These are phyloP conservation scores for Microcaecilia unicolor DNA, from an alignment of 2,797 vertebrate species.

Conservation along the genomic window DNA sequence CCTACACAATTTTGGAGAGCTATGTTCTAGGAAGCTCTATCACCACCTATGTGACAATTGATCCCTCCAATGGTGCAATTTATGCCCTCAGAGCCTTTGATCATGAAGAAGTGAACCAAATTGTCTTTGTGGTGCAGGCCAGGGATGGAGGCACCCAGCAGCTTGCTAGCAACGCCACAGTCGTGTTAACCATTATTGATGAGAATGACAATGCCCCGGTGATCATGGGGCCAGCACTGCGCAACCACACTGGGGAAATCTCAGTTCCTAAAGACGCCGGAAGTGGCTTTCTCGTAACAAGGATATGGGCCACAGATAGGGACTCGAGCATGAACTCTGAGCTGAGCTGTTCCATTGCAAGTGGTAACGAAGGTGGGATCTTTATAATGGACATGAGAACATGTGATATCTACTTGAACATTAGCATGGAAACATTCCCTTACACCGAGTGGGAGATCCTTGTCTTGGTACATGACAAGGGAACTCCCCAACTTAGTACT, in stretches of 20 bases:
- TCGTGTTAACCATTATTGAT: constrained; percentile 82
- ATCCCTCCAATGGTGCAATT: constrained; percentile 86
- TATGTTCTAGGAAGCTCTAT: constrained; percentile 72
- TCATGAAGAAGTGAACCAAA: constrained; percentile 82
- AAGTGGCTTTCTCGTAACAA: constrained; percentile 69
- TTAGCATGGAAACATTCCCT: constrained; percentile 67
- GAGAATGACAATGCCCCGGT: constrained; percentile 89
- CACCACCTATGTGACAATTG: constrained; percentile 88
- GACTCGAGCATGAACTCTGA: constrained; percentile 91
- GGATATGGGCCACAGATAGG: constrained; percentile 77
- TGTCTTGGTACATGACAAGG: constrained; percentile 83
- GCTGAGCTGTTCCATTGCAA: constrained; percentile 73
- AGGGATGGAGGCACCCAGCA: constrained; percentile 75
- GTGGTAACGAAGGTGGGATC: constrained; percentile 76
- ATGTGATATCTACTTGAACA: constrained; percentile 88
- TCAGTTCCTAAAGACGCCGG: constrained; percentile 77
- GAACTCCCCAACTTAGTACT: constrained; percentile 70
- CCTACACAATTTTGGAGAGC: constrained; percentile 80
- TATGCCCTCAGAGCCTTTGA: constrained; percentile 89
- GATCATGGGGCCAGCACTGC: constrained; percentile 71
- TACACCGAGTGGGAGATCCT: constrained; percentile 71
- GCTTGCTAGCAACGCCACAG: constrained; percentile 74
- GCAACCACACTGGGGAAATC: constrained; percentile 81
- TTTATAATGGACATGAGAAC: constrained; percentile 80
- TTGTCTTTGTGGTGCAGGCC: constrained; percentile 80